Conservation (phyloP, 2,797 vertebrate genomes). For the Mastacembelus armatus region DNA sequence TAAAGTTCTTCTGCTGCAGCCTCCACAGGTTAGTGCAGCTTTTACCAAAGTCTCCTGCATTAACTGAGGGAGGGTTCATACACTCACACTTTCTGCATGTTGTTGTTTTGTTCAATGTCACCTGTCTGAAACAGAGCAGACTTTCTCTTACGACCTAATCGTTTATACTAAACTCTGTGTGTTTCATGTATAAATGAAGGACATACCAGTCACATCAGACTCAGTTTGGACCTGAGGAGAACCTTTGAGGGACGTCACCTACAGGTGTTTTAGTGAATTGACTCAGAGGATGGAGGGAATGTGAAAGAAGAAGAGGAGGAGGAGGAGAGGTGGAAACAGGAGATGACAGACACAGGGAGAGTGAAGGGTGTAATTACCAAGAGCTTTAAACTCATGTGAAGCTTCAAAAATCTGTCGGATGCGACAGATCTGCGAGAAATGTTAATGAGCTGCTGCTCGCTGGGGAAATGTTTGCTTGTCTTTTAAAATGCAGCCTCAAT, state of each 20-base stretch:
- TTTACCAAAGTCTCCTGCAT: too few species aligned
- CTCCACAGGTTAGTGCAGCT: too few species aligned
- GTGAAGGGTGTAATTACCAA: constrained; percentile 29
- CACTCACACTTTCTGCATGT: too few species aligned
- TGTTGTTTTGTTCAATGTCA: too few species aligned
- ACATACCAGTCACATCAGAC: too few species aligned
- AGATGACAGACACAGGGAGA: constrained; percentile 6
- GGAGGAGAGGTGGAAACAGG: neutral
- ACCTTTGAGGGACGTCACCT: too few species aligned
- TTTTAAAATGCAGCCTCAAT: neutral
- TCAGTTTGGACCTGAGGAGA: too few species aligned
- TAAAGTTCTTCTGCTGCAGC: too few species aligned
- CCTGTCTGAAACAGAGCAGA: neutral
- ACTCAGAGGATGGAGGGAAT: neutral
- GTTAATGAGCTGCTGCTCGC: constrained; percentile 17
- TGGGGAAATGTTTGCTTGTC: constrained; percentile 16
- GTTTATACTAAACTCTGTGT: neutral
- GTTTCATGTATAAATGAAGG: neutral
- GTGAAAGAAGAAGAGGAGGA: too few species aligned
- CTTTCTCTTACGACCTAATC: neutral
- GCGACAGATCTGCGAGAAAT: constrained; percentile 11
- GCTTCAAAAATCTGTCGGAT: constrained; percentile 21
- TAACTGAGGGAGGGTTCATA: too few species aligned
- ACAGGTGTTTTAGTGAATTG: neutral
- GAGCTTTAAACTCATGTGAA: too few species aligned